Base-by-base conservation (phyloP, 2,113 vertebrate species). In the Capreolus pygargus region DNA sequence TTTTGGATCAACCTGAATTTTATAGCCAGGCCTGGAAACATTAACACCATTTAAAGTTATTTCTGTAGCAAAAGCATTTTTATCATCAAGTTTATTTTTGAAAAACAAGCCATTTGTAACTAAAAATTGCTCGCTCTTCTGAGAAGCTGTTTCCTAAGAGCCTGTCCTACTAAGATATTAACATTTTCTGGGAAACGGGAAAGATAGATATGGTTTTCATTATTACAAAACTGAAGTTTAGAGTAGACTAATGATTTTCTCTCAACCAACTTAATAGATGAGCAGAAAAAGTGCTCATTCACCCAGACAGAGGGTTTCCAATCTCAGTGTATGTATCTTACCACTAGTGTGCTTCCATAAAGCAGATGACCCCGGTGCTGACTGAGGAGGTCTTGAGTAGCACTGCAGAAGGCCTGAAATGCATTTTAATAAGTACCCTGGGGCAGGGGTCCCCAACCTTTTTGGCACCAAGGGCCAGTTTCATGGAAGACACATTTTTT, bases 41-140 rank as follows among this genome's bases (percentile, higher is more conserved):
- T 90, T 21, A 67, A 52, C 16, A 89, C 2, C 25, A 36, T 76
- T 93, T 91, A 58, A 85, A 30, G 16, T 64, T 88, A 88, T 92
- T 96, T 82, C 36, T 27, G 4, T 74, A 17, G 39, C 17, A 33
- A 84, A 96, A 67, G 50, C 15, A 21, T 89, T 95, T 79, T 93
- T 86, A 83, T n/a, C 83, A 91, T 86, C 93, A 97, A 70, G 30
- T 54, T 94, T 91, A 79, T 57, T 94, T 96, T 92, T 92, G 27
- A 97, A 92, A 94, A 84, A 43, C 3, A 90, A 23, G n/a, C 28
- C 45, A 82, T 74, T 74, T 87, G 12, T 81, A 85, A 64, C 55
- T 85, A 36, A 54, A 91, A 96, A 95, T 61, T 58, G 39, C 16
- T 86, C 67, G 45, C 25, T 90, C 92, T 97, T 92, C 57, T 74